Conservation (phyloP, 2,797 vertebrate genomes). For the Sphenopsis melanotis region DNA sequence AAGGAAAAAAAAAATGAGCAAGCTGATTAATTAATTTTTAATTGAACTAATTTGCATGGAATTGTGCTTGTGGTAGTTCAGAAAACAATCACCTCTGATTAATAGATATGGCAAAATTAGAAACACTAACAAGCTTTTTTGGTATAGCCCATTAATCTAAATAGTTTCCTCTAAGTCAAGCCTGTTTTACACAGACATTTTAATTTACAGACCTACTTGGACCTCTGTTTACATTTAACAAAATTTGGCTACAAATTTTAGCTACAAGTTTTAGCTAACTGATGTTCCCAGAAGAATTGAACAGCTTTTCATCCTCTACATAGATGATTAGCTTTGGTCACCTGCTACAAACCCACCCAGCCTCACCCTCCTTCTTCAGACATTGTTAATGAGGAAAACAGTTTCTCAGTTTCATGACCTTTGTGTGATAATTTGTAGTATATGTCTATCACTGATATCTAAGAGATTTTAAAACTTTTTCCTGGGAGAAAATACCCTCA, state of each 20-base stretch:
- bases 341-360: not conserved
- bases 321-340: not conserved
- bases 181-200: not conserved
- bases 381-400: not conserved
- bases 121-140: not conserved
- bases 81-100: constrained; percentile 38
- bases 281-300: not conserved
- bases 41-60: constrained; percentile 13
- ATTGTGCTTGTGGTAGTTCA: not conserved
- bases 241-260: not conserved
- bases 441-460: not conserved
- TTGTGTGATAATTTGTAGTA: not conserved
- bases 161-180: not conserved
- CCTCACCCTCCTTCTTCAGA: not conserved
- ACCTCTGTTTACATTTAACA: not conserved
- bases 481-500: not conserved
- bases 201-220: not conserved
- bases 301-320: not conserved
- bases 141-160: not conserved
- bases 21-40: not conserved
- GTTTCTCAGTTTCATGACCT: not conserved
- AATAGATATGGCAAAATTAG: constrained; percentile 12
- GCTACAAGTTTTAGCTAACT: not conserved
- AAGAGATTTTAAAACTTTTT: not conserved
- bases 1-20: not conserved